These are phyloP conservation scores for Temnothorax longispinosus DNA, from an alignment of 1,140 invertebrate genomes.

Conservation along the genomic window DNA sequence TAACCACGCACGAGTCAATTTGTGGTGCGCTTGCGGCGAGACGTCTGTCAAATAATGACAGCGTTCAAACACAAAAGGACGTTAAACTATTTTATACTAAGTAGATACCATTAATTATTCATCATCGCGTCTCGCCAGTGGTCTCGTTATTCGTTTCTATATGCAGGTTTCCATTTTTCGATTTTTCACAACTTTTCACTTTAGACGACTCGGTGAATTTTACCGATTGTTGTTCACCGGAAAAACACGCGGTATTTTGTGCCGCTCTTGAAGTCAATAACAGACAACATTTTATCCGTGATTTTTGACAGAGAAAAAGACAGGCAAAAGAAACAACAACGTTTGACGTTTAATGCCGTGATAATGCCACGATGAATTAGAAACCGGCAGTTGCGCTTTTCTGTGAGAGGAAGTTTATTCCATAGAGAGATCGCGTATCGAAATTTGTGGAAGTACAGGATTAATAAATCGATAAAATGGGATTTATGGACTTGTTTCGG, in stretches of 20 bases:
- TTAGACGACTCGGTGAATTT: not conserved
- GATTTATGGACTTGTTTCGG: slow-evolving; percentile 27
- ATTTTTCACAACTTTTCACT: not conserved
- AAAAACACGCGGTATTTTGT: not conserved
- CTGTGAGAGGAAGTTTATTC: not conserved
- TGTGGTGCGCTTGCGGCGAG: slow-evolving; percentile 57
- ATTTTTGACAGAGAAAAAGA: not conserved
- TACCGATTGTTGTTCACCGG: not conserved
- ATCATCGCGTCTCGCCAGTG: not conserved
- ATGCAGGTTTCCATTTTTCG: not conserved
- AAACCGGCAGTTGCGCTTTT: not conserved
- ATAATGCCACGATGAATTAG: not conserved
- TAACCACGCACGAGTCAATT: slow-evolving; percentile 59
- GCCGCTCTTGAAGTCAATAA: not conserved
- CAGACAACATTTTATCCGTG: not conserved
- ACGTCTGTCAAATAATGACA: slow-evolving; percentile 73
- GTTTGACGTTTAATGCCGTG: not conserved
- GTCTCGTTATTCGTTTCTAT: not conserved
- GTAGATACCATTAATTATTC: slow-evolving; percentile 62
- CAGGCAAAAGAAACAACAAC: too few species aligned
- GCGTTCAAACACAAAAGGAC: slow-evolving; percentile 58
- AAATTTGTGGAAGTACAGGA: not conserved
- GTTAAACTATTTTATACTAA: slow-evolving; percentile 52
- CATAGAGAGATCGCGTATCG: not conserved
- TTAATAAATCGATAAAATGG: slow-evolving; percentile 24